Percentiles rank a stretch among this genome's conserved stretches.
Conservation (phyloP, 2,888 invertebrate genomes). For the Apamea epomidion region DNA sequence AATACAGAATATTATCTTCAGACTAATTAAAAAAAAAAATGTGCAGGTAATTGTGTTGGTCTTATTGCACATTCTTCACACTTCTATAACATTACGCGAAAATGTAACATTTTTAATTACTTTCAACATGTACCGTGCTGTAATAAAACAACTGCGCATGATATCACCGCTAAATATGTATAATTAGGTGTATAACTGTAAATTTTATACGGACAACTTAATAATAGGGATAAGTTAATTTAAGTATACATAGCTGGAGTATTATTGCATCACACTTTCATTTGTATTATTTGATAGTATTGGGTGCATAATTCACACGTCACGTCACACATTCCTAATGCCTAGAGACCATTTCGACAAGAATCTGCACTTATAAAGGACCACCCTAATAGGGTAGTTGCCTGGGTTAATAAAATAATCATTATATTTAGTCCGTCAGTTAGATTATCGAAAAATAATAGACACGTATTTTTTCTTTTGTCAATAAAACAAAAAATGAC, state of each 20-base stretch:
- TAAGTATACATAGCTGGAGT: not conserved
- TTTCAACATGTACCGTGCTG: constrained; percentile 41
- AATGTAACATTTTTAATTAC: constrained; percentile 52
- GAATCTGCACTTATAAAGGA: too few relatives aligned
- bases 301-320: constrained; percentile 6
- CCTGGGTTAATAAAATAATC: too few relatives aligned
- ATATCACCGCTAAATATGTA: constrained; percentile 30
- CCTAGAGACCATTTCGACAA: too few relatives aligned
- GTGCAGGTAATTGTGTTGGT: not conserved
- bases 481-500: too few relatives aligned
- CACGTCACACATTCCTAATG: not conserved
- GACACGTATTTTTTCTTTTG: too few relatives aligned
- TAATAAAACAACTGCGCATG: constrained; percentile 28
- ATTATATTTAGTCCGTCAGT: too few relatives aligned
- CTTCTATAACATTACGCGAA: constrained; percentile 28
- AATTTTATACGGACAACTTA: constrained; percentile 42
- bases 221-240: constrained; percentile 28
- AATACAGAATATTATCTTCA: too few relatives aligned
- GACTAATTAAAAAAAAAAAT: not conserved
- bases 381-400: too few relatives aligned
- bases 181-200: constrained; percentile 36
- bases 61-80: constrained; percentile 23
- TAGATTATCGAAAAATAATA: too few relatives aligned
- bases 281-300: constrained; percentile 1
- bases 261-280: not conserved